Evolutionary conservation across 2,888 invertebrate genomes (phyloP), one percentile per base, ranked within the genome.

Genomic region (Junonia oenone): DNA sequence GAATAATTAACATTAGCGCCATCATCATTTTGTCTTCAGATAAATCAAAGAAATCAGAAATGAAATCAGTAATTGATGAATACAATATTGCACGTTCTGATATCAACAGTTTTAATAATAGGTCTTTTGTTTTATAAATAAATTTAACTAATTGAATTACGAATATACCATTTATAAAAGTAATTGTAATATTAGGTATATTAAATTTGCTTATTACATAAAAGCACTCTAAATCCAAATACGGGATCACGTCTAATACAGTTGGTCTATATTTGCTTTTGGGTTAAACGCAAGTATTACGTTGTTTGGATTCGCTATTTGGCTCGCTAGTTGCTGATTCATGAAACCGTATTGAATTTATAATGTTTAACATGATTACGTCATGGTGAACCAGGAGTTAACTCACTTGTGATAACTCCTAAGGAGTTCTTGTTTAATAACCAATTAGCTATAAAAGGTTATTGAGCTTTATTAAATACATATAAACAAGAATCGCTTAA

Each of bases 331-430:
- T 56, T 56, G 56, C 56, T 54, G 56, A 56, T 46, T 54, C 59
- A 59, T 50, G 59, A 40, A 56, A 56, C 50, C 54, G 46, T 59
- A 51, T 56, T 56, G 56, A 59, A 56, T 56, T 53, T 50, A 51
- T 63, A 59, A 66, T 64, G 61, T 64, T 66, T 51, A 63, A 64
- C 64, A 49, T 65, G 64, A 68, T 72, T 69, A 71, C 63, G 53
- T 52, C 55, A 54, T 33, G 48, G 47, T 54, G 26, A 48, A 46
- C 38, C 35, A 37, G 22, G 9, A 33, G 22, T 48, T 40, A 43
- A 46, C 29, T 48, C 14, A 31, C 40, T 22, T 17, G 26, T 11
- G 15, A 33, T 26, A 38, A 9, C 37, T 26, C 13, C 26, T 13
- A 26, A 43, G 26, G 13, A 26, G 26, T 8, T 26, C 22, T 14